Base-by-base conservation (phyloP, 92 coral and sea anemone species). In the Palythoa heliodiscus region DNA sequence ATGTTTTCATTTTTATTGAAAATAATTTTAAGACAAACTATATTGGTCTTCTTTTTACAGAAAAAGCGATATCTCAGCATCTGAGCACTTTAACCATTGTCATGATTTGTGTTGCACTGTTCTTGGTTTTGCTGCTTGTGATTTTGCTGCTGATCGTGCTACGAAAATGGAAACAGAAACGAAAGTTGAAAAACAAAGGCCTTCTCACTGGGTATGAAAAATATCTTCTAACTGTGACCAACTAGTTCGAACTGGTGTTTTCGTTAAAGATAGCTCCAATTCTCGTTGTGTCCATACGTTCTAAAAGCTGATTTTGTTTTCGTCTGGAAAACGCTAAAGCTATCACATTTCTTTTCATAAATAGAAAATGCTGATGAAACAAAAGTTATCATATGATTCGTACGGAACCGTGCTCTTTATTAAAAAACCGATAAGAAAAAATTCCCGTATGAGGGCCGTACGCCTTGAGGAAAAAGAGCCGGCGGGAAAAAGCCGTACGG, bases 181-280 rank as follows among this genome's bases (percentile, higher is more conserved):
- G 66, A 25, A 53, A 76, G 40, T 29, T 76, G 10, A 25, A 37
- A 22, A 29, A 76, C 5, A 67, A 54, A 24, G 68, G 67, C 25
- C 66, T 76, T 55, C 14, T 76, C 15, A 54, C 16, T 55, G 81
- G 81, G 81, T 76, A 76, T 63, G 69, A 17, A 63, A 22, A n/a
- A n/a, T 29, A 29, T 29, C 35, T 29, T 29, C 35, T 29, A 29
- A 29, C 35, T 29, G 35, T 29, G 35, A 29, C 35, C 35, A 29
- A 29, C 1, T 29, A 29, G 35, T 1, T 29, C 1, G 1, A 29
- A 29, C 35, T 29, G 35, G 1, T 29, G 35, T 29, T 29, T 29
- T 29, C 35, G 35, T 29, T 0, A 29, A 29, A 29, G 35, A 29
- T 29, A 29, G n/a, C n/a, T n/a, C n/a, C n/a, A n/a, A 29, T 29